Evolutionary conservation across 2,888 invertebrate species (phyloP), one percentile per base, ranked within the genome.

Genomic region (Eledone cirrhosa): DNA sequence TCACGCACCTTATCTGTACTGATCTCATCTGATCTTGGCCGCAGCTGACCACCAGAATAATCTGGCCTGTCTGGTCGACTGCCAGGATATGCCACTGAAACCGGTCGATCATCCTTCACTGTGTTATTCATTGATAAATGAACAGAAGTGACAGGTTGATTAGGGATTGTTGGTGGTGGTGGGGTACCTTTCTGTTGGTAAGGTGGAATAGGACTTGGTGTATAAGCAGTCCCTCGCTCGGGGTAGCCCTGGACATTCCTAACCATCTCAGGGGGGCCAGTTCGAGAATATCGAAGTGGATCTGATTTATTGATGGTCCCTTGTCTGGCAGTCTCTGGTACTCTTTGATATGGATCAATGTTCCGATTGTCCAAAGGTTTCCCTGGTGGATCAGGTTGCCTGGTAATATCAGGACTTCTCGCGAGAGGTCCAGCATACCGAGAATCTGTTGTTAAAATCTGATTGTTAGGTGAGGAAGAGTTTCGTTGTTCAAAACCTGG

Each of bases 1-100:
- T 87, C 87, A n/a, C 83, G 82, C n/a, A 88, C 81, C 69, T 84
- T 85, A 67, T 84, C 84, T 29, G 83, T 76, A 47, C 82, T 86
- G 27, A 88, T 83, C 78, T 88, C 88, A 78, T 86, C 87, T 13
- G 88, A 88, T 65, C 83, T 84, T 14, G 88, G 88, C 47, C 88
- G 75, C 31, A 82, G 81, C 33, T 83, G 72, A n/a, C 7, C 31
- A 31, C 33, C 80, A 41, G 69, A 72, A 27, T 81, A 81, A 77
- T 87, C 87, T n/a, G 82, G 83, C 24, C 83, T 67, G 8, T 84
- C 84, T 33, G 82, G 83, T 67, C 84, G 84, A 48, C 79, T 80
- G 77, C 83, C 83, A 77, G 83, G 86, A 80, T 86, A 87, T 13
- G 87, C 87, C n/a, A 48, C 47, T 16, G 88, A 88, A 80, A 85